Conservation (phyloP, 2,888 invertebrate genomes). For the Platycnemis pennipes region DNA sequence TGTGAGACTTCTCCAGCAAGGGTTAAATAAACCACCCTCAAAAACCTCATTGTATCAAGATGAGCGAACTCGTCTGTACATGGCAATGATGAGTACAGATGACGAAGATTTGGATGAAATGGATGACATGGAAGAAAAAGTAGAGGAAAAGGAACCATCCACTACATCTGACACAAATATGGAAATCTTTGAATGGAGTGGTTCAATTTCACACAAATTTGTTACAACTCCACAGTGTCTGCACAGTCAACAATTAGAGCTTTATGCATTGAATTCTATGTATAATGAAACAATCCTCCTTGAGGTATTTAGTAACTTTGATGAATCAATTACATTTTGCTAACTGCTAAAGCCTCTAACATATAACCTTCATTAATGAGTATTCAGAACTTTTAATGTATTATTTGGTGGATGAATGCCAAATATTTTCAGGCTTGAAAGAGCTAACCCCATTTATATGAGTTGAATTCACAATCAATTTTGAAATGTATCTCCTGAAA, state of each 20-base stretch:
- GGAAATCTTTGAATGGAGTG: conserved; percentile 71
- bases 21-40: conserved; percentile 11
- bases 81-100: conserved; percentile 54
- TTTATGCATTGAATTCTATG: conserved; percentile 14
- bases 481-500: too few relatives aligned
- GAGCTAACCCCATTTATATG: too few relatives aligned
- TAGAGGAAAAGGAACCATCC: conserved; percentile 80
- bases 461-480: too few relatives aligned
- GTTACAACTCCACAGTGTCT: conserved; percentile 41
- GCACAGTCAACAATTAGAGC: conserved; percentile 42
- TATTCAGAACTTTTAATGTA: too few relatives aligned
- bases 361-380: too few relatives aligned
- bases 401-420: too few relatives aligned
- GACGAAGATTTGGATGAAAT: conserved; percentile 69
- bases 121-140: conserved; percentile 62
- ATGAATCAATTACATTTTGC: too few relatives aligned
- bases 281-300: conserved; percentile 48
- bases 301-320: not conserved
- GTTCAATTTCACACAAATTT: conserved; percentile 69
- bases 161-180: conserved; percentile 71
- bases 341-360: too few relatives aligned
- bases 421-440: too few relatives aligned
- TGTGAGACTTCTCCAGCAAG: conserved; percentile 9
- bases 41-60: not conserved
- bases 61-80: conserved; percentile 27